Conservation (phyloP, 2,797 vertebrate genomes). For the Cynopterus sphinx region DNA sequence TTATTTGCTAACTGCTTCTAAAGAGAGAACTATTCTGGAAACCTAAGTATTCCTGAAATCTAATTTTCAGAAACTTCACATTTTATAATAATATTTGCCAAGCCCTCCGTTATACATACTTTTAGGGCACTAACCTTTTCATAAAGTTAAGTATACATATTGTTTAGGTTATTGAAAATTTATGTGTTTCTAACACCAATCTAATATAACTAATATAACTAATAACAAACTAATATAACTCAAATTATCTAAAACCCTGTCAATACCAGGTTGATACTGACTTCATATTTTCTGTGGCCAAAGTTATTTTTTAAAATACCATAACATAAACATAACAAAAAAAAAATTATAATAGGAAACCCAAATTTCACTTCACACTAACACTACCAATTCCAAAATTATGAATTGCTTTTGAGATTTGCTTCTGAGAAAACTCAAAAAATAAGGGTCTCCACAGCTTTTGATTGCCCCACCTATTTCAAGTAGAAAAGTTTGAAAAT, state of each 20-base stretch:
- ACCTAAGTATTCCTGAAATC: background rate
- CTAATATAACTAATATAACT: too few relatives aligned
- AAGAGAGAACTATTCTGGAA: background rate
- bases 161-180: background rate
- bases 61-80: constrained; percentile 47
- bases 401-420: background rate
- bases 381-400: background rate
- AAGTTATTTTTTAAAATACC: background rate
- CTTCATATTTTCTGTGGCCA: background rate
- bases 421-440: background rate
- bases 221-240: constrained; percentile 25
- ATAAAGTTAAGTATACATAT: background rate
- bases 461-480: background rate
- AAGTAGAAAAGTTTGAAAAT: background rate
- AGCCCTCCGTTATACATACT: background rate
- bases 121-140: background rate
- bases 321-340: background rate
- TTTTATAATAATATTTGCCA: background rate
- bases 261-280: background rate
- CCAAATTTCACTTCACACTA: background rate
- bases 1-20: background rate
- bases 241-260: background rate
- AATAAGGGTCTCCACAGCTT: background rate
- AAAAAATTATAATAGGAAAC: background rate
- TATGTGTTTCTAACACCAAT: background rate